Evolutionary conservation across 2,797 vertebrate genomes (phyloP).

Genomic region (Platalea minor): DNA sequence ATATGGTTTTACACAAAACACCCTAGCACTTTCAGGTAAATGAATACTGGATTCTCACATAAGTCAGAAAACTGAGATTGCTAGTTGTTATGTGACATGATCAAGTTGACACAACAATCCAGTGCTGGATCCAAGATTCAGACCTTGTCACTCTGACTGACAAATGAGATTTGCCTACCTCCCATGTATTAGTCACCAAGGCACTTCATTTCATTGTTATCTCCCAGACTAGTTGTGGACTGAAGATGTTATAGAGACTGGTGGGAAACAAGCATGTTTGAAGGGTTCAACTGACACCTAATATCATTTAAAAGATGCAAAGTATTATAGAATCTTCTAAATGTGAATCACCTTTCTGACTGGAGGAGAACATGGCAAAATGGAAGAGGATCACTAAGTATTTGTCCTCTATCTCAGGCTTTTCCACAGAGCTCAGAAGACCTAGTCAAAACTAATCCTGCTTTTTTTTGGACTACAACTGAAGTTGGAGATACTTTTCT

Average conservation of each 20-base stretch:
- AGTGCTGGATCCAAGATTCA: not conserved
- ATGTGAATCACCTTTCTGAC: not conserved
- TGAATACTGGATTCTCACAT: not conserved
- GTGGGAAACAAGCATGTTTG: not conserved
- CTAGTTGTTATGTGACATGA: not conserved
- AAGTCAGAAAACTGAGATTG: not conserved
- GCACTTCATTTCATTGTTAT: not conserved
- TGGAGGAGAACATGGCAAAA: not conserved
- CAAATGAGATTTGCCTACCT: not conserved
- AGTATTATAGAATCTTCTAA: not conserved
- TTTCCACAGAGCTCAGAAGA: not conserved
- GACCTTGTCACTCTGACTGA: not conserved
- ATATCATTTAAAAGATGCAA: not conserved
- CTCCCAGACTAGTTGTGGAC: not conserved
- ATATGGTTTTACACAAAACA: not conserved
- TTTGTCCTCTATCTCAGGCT: not conserved
- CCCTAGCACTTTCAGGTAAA: not conserved
- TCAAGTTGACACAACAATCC: not conserved
- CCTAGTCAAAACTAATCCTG: not conserved
- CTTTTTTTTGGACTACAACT: not conserved
- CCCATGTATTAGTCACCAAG: not conserved
- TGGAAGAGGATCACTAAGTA: not conserved
- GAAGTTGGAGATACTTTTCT: not conserved
- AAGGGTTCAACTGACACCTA: not conserved
- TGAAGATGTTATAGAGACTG: not conserved